Conservation (phyloP, 2,888 invertebrate genomes). For the Nebria salina region DNA sequence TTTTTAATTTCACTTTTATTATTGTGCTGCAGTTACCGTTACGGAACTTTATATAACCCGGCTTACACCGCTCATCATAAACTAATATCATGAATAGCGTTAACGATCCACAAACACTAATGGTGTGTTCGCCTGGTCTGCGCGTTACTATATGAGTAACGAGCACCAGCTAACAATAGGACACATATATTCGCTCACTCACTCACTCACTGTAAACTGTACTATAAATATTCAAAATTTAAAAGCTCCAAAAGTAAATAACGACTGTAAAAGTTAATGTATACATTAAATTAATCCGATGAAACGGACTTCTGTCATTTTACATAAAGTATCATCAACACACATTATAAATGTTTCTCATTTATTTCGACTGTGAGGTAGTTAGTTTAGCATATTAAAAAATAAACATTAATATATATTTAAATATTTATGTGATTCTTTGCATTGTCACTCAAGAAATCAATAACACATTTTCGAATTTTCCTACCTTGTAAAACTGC, state of each 20-base stretch:
- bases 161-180: not conserved
- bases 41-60: conserved; percentile 28
- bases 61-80: conserved; percentile 41
- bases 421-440: too few relatives aligned
- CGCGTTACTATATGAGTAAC: conserved; percentile 27
- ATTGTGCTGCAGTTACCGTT: conserved; percentile 25
- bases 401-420: too few relatives aligned
- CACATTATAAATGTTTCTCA: not conserved
- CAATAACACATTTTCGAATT: not conserved
- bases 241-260: conserved; percentile 25
- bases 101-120: conserved; percentile 44
- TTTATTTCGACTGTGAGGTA: not conserved
- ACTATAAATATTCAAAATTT: conserved; percentile 29
- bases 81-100: conserved; percentile 45
- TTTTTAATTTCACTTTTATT: conserved; percentile 45
- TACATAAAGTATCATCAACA: conserved; percentile 8
- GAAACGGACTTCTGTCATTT: not conserved
- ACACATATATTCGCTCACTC: conserved; percentile 4
- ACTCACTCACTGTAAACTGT: not conserved
- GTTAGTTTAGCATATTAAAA: not conserved
- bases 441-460: not conserved
- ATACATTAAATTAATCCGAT: conserved; percentile 20
- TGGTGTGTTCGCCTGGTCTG: conserved; percentile 25
- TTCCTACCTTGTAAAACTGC: not conserved
- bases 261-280: conserved; percentile 12